Evolutionary conservation across 2,888 invertebrate species (phyloP).

Genomic region (Melinaea menophilus): DNA sequence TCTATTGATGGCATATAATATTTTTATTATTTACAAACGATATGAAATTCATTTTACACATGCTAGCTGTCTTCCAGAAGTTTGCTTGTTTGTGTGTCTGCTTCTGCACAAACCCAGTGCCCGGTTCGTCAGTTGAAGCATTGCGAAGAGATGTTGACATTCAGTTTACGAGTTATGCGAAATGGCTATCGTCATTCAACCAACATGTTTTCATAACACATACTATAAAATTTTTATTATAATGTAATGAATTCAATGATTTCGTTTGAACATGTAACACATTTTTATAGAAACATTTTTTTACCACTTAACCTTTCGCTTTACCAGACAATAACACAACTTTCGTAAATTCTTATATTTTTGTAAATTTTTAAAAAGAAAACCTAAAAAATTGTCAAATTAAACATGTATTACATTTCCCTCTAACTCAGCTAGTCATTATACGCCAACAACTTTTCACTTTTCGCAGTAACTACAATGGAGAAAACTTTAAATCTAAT

Average conservation of each 20-base stretch:
- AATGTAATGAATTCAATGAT: background rate
- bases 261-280: too few species aligned
- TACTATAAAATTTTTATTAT: conserved; percentile 5
- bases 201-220: background rate
- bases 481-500: too few species aligned
- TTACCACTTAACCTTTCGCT: too few species aligned
- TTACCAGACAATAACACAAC: too few species aligned
- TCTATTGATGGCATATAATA: background rate
- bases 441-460: too few species aligned
- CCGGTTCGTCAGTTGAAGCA: background rate
- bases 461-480: too few species aligned
- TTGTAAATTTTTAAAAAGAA: too few species aligned
- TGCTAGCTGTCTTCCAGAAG: conserved; percentile 16
- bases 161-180: conserved; percentile 4
- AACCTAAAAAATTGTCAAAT: too few species aligned
- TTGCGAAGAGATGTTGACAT: conserved; percentile 3
- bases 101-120: conserved; percentile 9
- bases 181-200: conserved; percentile 3
- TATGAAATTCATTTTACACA: background rate
- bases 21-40: conserved; percentile 1
- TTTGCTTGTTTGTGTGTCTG: conserved; percentile 12
- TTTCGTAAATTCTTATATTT: too few species aligned
- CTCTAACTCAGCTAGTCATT: too few species aligned
- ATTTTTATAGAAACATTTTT: too few species aligned
- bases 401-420: too few species aligned